Conservation (phyloP, 1,140 invertebrate genomes). For the Cataglyphis hispanica region DNA sequence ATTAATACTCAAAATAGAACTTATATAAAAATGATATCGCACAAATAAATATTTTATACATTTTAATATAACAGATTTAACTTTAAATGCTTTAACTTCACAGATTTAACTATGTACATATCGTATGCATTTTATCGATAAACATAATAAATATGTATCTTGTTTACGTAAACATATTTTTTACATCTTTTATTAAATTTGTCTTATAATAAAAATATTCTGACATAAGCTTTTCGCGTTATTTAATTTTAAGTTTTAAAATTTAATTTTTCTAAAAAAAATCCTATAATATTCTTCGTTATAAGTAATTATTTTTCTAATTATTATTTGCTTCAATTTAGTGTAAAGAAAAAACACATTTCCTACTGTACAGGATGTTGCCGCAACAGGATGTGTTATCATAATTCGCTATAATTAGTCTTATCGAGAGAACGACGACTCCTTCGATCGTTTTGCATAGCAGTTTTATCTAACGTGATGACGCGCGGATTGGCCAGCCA, state of each 20-base stretch:
- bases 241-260: not conserved
- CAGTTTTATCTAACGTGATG: constrained; percentile 45
- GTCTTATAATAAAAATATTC: not conserved
- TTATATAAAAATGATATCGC: not conserved
- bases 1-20: not conserved
- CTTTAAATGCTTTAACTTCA: no score
- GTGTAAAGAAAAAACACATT: not conserved
- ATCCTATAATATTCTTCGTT: not conserved
- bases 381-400: constrained; percentile 25
- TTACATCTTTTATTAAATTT: no score
- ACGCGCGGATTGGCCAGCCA: constrained; percentile 30
- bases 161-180: not conserved
- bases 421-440: constrained; percentile 39
- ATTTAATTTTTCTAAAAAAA: not conserved
- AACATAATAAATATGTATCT: not conserved
- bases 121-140: not conserved
- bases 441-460: constrained; percentile 12
- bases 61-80: not conserved
- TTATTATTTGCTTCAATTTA: not conserved
- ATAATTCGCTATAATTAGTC: constrained; percentile 31
- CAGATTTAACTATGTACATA: not conserved
- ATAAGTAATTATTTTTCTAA: not conserved
- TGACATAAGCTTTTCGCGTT: not conserved
- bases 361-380: not conserved
- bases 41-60: not conserved